Evolutionary conservation across 2,113 vertebrate genomes (phyloP).

Genomic region (Mastomys coucha): DNA sequence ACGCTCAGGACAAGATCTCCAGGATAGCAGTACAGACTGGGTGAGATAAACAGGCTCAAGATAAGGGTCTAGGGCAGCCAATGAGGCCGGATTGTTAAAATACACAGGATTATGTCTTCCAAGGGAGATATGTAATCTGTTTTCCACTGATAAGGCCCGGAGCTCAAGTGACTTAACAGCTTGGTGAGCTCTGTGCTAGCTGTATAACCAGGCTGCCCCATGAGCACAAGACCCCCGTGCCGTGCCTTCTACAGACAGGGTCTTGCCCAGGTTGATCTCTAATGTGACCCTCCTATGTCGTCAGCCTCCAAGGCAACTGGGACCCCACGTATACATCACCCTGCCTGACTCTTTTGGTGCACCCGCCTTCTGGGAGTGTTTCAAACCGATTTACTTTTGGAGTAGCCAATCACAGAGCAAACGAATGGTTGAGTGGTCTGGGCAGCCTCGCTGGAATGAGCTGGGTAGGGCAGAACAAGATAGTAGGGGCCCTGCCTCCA

Average conservation of each 20-base stretch:
- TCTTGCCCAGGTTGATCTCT: not conserved
- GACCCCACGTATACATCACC: too few relatives aligned
- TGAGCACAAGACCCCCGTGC: not conserved
- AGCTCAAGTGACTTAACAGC: not conserved
- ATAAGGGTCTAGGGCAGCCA: not conserved
- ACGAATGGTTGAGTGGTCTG: not conserved
- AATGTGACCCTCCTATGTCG: not conserved
- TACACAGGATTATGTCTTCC: not conserved
- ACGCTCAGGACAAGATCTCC: not conserved
- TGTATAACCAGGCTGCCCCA: not conserved
- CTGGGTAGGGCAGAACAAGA: not conserved
- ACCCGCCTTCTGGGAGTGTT: too few relatives aligned
- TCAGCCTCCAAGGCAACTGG: not conserved
- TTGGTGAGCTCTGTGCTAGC: not conserved
- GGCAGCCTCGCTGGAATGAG: not conserved
- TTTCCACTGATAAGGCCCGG: not conserved
- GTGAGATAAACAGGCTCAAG: not conserved
- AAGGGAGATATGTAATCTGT: not conserved
- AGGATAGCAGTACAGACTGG: not conserved
- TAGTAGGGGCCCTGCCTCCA: not conserved
- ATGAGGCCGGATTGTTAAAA: not conserved
- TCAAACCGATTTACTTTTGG: not conserved
- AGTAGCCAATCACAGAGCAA: not conserved
- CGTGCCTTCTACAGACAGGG: not conserved
- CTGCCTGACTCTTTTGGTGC: not conserved